A percentile compares a stretch with the other conserved stretches of the same genome.
These are phyloP conservation scores for Perodicticus potto DNA, from an alignment of 2,797 vertebrate genomes.

Conservation along the genomic window DNA sequence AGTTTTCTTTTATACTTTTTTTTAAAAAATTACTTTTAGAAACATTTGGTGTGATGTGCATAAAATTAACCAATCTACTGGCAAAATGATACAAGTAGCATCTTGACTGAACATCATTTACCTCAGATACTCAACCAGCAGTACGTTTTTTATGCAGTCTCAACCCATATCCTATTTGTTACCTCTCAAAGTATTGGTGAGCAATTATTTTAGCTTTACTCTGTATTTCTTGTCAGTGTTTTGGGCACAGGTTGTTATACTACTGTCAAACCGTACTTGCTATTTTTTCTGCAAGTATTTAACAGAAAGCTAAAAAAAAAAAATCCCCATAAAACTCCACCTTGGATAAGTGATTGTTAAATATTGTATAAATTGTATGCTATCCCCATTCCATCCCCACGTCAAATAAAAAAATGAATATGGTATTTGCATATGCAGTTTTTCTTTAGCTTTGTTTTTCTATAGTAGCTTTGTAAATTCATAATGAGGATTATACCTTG, in stretches of 20 bases:
- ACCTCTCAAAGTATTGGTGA: slow-evolving; percentile 90
- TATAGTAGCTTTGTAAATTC: slow-evolving; percentile 36
- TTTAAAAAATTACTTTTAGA: slow-evolving; percentile 80
- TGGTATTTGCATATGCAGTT: slow-evolving; percentile 84
- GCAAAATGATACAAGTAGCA: slow-evolving; percentile 88
- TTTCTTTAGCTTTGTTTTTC: slow-evolving; percentile 73
- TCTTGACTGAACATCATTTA: slow-evolving; percentile 91
- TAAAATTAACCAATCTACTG: slow-evolving; percentile 85
- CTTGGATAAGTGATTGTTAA: slow-evolving; percentile 94
- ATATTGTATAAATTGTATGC: slow-evolving; percentile 98
- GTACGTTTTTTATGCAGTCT: slow-evolving; percentile 89
- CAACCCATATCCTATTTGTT: slow-evolving; percentile 89
- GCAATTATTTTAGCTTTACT: slow-evolving; percentile 89
- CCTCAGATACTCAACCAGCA: slow-evolving; percentile 95
- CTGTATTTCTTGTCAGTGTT: slow-evolving; percentile 90
- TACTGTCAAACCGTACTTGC: slow-evolving; percentile 91
- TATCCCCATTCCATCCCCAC: slow-evolving; percentile 89
- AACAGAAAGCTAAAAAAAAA: slow-evolving; percentile 87
- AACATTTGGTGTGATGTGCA: slow-evolving; percentile 87
- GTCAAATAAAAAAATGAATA: slow-evolving; percentile 92
- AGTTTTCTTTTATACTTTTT: slow-evolving; percentile 84
- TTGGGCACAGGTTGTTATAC: slow-evolving; percentile 92
- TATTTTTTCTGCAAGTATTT: slow-evolving; percentile 90
- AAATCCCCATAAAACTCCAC: slow-evolving; percentile 75
- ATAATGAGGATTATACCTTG: slow-evolving; percentile 13